A percentile compares a stretch with the other conserved stretches of the same genome.
phyloP scores from a whole-genome alignment of 1,140 invertebrate species.

The Trichogramma pretiosum region DNA sequence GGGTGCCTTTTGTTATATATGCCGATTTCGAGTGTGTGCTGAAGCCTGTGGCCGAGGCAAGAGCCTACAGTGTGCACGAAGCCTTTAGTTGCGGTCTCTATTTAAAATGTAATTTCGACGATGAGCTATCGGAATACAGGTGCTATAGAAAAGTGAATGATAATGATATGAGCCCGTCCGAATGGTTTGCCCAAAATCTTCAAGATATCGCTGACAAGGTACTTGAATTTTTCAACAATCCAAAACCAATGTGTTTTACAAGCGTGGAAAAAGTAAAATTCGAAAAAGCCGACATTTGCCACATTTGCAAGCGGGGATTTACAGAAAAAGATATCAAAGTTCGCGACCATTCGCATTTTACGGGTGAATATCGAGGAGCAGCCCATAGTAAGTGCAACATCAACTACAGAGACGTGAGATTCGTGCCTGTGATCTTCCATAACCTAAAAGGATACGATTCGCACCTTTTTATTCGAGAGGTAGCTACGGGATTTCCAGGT shows the following conservation, averaged over 20 bases:
- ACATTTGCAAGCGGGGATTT: background rate
- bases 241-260: background rate
- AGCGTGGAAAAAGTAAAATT: background rate
- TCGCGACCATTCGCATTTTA: too few species aligned
- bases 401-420: too few species aligned
- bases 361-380: too few species aligned
- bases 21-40: background rate
- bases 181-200: slow-evolving; percentile 1
- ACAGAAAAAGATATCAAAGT: background rate
- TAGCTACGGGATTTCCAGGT: too few species aligned
- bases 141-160: background rate
- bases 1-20: background rate
- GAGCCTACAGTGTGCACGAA: background rate
- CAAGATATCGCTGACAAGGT: background rate
- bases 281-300: background rate
- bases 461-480: too few species aligned
- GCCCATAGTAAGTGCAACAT: too few species aligned
- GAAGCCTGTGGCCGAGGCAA: background rate
- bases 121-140: background rate
- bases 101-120: slow-evolving; percentile 3
- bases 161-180: background rate
- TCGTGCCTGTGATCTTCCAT: too few species aligned
- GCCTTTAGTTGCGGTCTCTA: background rate
- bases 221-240: background rate
- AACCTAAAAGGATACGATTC: too few species aligned